Percentiles rank a stretch among this genome's conserved stretches.
phyloP scores from a whole-genome alignment of 2,888 invertebrate genomes.

The Apodemia zela region DNA sequence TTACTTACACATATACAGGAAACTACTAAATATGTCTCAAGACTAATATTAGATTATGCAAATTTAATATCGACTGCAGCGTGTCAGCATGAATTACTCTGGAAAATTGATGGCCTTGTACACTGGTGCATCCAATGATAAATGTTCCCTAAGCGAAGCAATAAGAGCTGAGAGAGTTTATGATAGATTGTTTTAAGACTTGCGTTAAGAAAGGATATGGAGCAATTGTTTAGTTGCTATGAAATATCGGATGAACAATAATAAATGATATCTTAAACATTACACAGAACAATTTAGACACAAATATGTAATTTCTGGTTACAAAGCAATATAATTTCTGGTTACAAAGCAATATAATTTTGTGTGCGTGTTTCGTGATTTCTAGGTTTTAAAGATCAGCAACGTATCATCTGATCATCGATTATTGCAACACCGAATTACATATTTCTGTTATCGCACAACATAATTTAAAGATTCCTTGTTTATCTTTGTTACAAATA shows the following conservation, averaged over 20 bases:
- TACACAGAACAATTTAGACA: not conserved
- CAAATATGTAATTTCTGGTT: no score
- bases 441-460: no score
- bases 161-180: constrained; percentile 11
- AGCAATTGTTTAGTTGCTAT: not conserved
- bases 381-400: no score
- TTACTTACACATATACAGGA: not conserved
- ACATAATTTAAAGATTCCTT: no score
- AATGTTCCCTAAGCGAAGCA: constrained; percentile 16
- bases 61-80: constrained; percentile 10
- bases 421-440: no score
- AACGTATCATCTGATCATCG: no score
- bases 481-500: no score
- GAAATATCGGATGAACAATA: not conserved
- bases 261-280: not conserved
- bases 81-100: constrained; percentile 16
- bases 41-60: constrained; percentile 8
- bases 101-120: constrained; percentile 15
- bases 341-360: no score
- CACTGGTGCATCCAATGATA: constrained; percentile 17
- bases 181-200: constrained; percentile 17
- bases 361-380: no score
- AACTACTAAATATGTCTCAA: constrained; percentile 14
- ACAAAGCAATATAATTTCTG: no score
- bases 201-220: not conserved